Conservation (phyloP, 2,888 invertebrate genomes). For the Molorchus minor region DNA sequence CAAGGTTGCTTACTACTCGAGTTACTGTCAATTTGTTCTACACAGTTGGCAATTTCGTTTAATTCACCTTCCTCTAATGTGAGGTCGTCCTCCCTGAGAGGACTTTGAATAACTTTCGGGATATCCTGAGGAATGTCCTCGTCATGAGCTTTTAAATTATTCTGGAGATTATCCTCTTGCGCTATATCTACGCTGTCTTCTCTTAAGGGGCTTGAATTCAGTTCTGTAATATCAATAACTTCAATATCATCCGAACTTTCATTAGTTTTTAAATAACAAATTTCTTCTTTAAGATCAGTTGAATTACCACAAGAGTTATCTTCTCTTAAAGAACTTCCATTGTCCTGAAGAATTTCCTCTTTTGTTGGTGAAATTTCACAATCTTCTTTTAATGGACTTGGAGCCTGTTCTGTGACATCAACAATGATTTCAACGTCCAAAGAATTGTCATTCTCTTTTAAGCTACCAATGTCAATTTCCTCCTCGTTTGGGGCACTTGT, state of each 20-base stretch:
- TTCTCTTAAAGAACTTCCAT: too few relatives aligned
- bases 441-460: neutral
- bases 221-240: constrained; percentile 7
- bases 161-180: neutral
- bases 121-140: neutral
- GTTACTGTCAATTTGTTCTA: constrained; percentile 26
- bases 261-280: too few relatives aligned
- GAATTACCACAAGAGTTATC: too few relatives aligned
- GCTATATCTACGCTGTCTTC: neutral
- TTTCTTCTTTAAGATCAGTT: too few relatives aligned
- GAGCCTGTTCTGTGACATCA: neutral
- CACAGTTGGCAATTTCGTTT: constrained; percentile 15
- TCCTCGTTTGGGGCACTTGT: neutral
- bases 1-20: constrained; percentile 38
- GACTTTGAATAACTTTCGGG: neutral
- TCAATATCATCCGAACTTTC: neutral
- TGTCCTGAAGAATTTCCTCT: too few relatives aligned
- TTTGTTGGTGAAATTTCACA: too few relatives aligned
- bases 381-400: constrained; percentile 1
- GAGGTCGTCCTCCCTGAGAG: neutral
- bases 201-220: neutral
- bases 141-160: too few relatives aligned
- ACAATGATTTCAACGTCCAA: neutral
- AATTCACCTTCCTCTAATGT: constrained; percentile 38
- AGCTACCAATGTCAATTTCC: neutral